Evolutionary conservation across 2,888 invertebrate species (phyloP).

Genomic region (Psylliodes chrysocephalus): DNA sequence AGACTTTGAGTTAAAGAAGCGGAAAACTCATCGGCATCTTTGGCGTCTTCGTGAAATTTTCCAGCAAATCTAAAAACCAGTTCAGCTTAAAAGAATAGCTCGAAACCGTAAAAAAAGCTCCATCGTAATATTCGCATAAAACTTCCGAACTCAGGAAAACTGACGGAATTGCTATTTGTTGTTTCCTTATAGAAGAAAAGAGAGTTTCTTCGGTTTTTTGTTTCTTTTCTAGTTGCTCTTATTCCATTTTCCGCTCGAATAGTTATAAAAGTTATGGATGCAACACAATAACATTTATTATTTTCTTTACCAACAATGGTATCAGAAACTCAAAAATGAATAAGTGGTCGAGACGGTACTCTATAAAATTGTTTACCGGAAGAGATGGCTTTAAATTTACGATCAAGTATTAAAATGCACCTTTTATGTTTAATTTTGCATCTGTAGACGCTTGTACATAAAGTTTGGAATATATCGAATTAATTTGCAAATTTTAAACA

Average conservation of each 20-base stretch:
- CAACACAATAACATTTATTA: neutral
- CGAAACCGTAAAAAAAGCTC: slow-evolving; percentile 13
- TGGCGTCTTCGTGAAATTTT: neutral
- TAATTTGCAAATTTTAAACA: no score
- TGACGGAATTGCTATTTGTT: slow-evolving; percentile 22
- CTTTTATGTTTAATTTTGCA: no score
- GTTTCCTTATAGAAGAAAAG: slow-evolving; percentile 22
- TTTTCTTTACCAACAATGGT: neutral
- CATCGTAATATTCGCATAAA: slow-evolving; percentile 13
- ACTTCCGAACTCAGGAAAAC: slow-evolving; percentile 13
- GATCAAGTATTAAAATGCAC: no score
- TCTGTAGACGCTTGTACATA: no score
- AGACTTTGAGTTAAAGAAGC: no score
- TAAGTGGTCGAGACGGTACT: neutral
- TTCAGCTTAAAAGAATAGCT: slow-evolving; percentile 8
- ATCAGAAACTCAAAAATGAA: neutral
- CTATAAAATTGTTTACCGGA: neutral
- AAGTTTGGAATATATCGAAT: no score
- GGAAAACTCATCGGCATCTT: no score
- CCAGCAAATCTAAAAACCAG: slow-evolving; percentile 12
- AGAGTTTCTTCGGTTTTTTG: neutral
- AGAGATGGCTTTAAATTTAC: neutral
- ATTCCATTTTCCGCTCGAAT: slow-evolving; percentile 5
- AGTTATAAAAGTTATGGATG: slow-evolving; percentile 9
- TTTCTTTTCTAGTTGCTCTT: neutral